A percentile compares a stretch with the other conserved stretches of the same genome.
These are phyloP conservation scores for Drosophila pallidifrons DNA, from an alignment of 1,140 invertebrate genomes.

Conservation along the genomic window DNA sequence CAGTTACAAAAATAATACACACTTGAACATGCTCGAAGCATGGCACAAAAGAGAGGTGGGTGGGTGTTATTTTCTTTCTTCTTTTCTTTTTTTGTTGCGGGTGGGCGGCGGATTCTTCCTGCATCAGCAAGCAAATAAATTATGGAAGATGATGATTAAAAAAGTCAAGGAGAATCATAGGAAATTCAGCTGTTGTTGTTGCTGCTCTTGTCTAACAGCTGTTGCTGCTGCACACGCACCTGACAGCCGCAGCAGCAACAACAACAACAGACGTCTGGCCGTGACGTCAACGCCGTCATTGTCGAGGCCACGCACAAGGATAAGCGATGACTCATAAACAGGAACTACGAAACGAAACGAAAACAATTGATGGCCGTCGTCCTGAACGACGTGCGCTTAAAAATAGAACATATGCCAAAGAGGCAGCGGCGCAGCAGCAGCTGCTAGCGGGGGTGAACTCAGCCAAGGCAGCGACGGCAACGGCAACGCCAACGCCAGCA, in stretches of 20 bases:
- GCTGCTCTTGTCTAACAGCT: constrained; percentile 51
- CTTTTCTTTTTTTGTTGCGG: not conserved
- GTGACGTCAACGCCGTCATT: constrained; percentile 48
- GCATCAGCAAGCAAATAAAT: constrained; percentile 23
- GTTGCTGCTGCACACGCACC: constrained; percentile 64
- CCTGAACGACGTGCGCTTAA: constrained; percentile 50
- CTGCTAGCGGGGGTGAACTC: constrained; percentile 51
- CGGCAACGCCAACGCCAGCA: constrained; percentile 39
- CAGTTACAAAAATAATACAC: constrained; percentile 72
- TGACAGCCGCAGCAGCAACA: constrained; percentile 48
- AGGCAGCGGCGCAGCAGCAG: constrained; percentile 18
- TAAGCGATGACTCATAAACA: constrained; percentile 79
- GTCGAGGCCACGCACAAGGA: constrained; percentile 77
- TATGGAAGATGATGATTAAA: constrained; percentile 28
- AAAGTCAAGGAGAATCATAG: not conserved
- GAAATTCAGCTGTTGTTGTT: constrained; percentile 13
- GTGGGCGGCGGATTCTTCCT: constrained; percentile 35
- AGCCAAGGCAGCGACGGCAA: constrained; percentile 34
- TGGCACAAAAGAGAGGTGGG: constrained; percentile 8
- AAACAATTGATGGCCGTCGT: constrained; percentile 52
- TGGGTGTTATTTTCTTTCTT: constrained; percentile 10
- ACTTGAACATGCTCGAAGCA: constrained; percentile 53
- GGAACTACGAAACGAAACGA: constrained; percentile 57
- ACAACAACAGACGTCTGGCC: constrained; percentile 1
- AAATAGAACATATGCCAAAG: constrained; percentile 81